Evolutionary conservation across 2,113 vertebrate genomes (phyloP), one percentile per base, ranked within the genome.

Genomic region (Gadus macrocephalus): DNA sequence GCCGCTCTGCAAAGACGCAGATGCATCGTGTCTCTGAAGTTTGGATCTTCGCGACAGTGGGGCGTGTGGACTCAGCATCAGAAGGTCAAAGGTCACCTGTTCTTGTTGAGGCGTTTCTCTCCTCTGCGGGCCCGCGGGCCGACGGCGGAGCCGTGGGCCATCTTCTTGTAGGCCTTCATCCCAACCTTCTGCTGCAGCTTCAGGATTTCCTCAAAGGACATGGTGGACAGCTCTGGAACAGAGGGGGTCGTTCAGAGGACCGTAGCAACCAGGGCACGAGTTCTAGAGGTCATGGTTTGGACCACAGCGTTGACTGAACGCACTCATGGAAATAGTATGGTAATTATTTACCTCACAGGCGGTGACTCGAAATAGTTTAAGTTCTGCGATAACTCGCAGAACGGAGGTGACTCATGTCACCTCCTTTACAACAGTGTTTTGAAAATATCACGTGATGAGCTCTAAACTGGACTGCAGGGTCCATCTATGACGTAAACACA

Each of bases 201-300:
- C 72, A 92, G 20, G 67, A 92, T 25, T 5, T 93, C 90, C 69
- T 91, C 90, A n/a, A 93, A 92, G 2, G 92, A 85, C 90, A 92
- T 87, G 35, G 9, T 78, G 69, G 91, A 91, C 5, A 92, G 78
- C 38, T 91, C 91, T 92, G 81, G 17, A 70, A 53, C 22, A 1
- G 12, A 6, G 19, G 9, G 38, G 19, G 20, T 15, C 42, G 2
- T 20, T 42, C 38, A 42, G 38, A 42, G 38, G 6, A 8, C 38
- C 11, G 38, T 6, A 42, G n/a, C 4, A 16, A 16, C 15, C n/a
- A 62, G 1, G 55, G 22, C 67, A 9, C 70, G 17, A 25, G 27
- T 35, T 22, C 3, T 11, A 14, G 31, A 35, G 31, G 11, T 0
- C 12, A 17, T 7, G 19, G 19, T 49, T 55, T 5, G 59, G 28